These are phyloP conservation scores for Atherinomorus stipes DNA, from an alignment of 2,113 vertebrate genomes.

Conservation along the genomic window DNA sequence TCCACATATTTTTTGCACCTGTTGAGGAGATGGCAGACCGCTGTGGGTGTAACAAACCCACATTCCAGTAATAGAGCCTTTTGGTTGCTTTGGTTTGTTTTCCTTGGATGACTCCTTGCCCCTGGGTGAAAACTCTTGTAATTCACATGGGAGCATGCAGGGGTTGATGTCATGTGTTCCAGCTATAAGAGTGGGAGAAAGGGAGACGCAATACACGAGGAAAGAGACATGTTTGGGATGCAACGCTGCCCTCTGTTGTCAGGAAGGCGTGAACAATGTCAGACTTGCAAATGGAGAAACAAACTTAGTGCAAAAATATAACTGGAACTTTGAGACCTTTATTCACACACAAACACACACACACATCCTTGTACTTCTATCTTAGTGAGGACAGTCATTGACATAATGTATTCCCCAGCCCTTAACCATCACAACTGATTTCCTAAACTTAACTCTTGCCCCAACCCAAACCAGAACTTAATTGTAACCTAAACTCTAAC, in stretches of 20 bases:
- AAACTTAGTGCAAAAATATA: neutral
- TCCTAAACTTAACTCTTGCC: no score
- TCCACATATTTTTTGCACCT: slow-evolving; percentile 73
- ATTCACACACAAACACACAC: no score
- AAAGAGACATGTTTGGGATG: slow-evolving; percentile 4
- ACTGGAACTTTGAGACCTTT: neutral
- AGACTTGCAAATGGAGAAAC: neutral
- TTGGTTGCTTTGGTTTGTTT: slow-evolving; percentile 78
- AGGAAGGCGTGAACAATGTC: neutral
- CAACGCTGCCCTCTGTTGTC: slow-evolving; percentile 67
- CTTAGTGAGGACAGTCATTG: no score
- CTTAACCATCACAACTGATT: no score
- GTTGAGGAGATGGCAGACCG: slow-evolving; percentile 59
- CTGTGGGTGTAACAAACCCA: slow-evolving; percentile 73
- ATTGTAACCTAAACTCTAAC: no score
- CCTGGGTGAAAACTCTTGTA: slow-evolving; percentile 72
- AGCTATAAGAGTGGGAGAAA: slow-evolving; percentile 27
- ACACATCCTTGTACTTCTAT: no score
- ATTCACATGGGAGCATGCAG: slow-evolving; percentile 70
- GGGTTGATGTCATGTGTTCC: slow-evolving; percentile 69
- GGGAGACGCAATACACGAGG: neutral
- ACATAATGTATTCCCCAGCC: no score
- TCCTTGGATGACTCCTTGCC: slow-evolving; percentile 75
- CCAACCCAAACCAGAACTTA: no score
- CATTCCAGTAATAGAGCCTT: slow-evolving; percentile 75